Evolutionary conservation across 2,113 vertebrate genomes (phyloP).

Genomic region (crab-eating macaque (Macaca fascicularis)): T2T-MFA8v1.1 NC_088376.1:114862501-114863000

Average conservation of each 20-base stretch:
- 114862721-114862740: neutral
- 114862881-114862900: neutral
- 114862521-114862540: neutral
- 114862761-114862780: neutral
- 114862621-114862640: neutral
- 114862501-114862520: neutral
- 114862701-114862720: neutral
- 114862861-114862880: neutral
- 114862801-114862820: neutral
- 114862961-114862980: neutral
- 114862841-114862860: neutral
- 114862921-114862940: neutral
- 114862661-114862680: neutral
- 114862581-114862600: neutral
- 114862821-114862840: neutral
- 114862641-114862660: neutral
- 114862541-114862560: too few species aligned
- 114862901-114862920: neutral
- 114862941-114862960: neutral
- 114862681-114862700: neutral
- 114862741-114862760: neutral
- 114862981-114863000: neutral
- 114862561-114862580: neutral
- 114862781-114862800: accelerated
- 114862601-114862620: accelerated